Conservation (phyloP, 2,113 vertebrate species). For the Terrapene triunguis region DNA sequence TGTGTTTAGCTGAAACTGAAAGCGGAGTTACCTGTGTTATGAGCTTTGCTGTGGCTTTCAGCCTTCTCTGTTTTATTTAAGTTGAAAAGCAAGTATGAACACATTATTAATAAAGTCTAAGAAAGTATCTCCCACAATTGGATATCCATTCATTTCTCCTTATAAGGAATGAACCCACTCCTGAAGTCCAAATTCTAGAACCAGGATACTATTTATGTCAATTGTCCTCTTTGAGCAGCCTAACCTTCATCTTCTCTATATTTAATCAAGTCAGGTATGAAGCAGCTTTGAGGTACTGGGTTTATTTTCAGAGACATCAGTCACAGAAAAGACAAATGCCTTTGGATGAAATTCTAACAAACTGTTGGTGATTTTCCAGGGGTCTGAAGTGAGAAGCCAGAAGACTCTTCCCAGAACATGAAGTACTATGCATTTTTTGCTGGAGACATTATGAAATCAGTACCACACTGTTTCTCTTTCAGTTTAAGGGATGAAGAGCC, state of each 20-base stretch:
- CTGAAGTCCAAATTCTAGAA: background rate
- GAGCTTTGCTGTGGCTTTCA: background rate
- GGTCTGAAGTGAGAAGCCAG: background rate
- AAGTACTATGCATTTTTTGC: background rate
- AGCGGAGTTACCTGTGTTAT: background rate
- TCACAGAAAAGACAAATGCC: background rate
- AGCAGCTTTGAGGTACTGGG: background rate
- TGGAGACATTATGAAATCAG: background rate
- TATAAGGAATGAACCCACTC: background rate
- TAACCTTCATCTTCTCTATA: fast-evolving
- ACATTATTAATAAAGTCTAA: background rate
- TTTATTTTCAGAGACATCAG: background rate
- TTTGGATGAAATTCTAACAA: background rate
- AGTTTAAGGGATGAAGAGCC: background rate
- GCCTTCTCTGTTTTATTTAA: background rate
- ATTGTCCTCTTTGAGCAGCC: background rate
- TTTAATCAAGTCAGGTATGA: background rate
- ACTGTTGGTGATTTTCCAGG: background rate
- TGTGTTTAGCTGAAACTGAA: fast-evolving
- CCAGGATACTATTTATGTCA: background rate
- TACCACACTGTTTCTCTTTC: background rate
- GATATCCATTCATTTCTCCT: background rate
- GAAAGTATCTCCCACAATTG: background rate
- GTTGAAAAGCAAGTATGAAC: background rate
- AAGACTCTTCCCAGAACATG: background rate